Conservation (phyloP, 2,888 invertebrate species). For the Heliconius sara region DNA sequence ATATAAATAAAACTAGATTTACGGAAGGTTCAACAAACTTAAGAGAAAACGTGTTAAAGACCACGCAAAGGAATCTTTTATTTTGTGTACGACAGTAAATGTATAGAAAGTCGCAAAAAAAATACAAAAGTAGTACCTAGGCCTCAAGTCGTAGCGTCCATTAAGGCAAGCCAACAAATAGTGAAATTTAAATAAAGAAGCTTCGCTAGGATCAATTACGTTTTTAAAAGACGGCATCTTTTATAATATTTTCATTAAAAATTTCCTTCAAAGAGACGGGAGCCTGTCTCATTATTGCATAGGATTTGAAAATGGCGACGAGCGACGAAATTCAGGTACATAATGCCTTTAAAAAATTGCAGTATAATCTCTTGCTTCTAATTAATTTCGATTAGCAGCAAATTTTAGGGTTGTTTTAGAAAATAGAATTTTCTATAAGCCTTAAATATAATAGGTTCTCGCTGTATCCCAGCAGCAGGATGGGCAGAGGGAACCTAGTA, state of each 20-base stretch:
- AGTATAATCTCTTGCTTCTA: slow-evolving; percentile 45
- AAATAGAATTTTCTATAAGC: background rate
- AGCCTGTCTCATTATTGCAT: slow-evolving; percentile 74
- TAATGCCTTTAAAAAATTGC: slow-evolving; percentile 57
- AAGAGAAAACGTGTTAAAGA: slow-evolving; percentile 36
- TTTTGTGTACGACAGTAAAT: slow-evolving; percentile 37
- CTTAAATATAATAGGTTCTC: background rate
- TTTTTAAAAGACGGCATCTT: slow-evolving; percentile 64
- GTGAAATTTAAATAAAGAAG: slow-evolving; percentile 50
- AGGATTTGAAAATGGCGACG: slow-evolving; percentile 66
- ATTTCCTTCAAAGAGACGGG: slow-evolving; percentile 66
- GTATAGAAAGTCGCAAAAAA: slow-evolving; percentile 43
- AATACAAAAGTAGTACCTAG: slow-evolving; percentile 43
- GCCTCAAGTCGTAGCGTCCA: slow-evolving; percentile 46
- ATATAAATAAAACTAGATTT: slow-evolving; percentile 32
- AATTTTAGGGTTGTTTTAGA: slow-evolving; percentile 37
- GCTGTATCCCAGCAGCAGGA: too few species aligned
- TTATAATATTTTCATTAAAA: slow-evolving; percentile 76
- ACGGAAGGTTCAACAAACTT: slow-evolving; percentile 14
- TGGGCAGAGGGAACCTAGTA: too few species aligned
- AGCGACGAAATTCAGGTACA: slow-evolving; percentile 60
- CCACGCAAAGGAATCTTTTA: slow-evolving; percentile 38
- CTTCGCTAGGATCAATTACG: slow-evolving; percentile 63
- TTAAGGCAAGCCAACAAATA: slow-evolving; percentile 49
- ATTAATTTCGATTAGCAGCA: slow-evolving; percentile 50